Percentiles rank a stretch among this genome's conserved stretches.
phyloP scores from a whole-genome alignment of 2,113 vertebrate genomes.

The Tinamus guttatus region DNA sequence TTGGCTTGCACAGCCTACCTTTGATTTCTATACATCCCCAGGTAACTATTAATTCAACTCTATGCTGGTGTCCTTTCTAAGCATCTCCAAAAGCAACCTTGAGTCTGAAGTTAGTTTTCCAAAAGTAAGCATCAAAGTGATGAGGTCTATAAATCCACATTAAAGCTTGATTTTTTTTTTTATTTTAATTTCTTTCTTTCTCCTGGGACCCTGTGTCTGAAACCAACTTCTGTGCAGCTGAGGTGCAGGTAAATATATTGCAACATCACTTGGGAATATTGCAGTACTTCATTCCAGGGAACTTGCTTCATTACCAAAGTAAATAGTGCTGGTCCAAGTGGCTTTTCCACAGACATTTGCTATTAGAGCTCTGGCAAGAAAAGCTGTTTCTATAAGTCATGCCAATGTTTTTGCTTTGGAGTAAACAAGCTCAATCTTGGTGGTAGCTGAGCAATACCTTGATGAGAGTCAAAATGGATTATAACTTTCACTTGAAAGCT shows the following conservation, averaged over 20 bases:
- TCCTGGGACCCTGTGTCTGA: background rate
- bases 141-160: background rate
- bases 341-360: slow-evolving; percentile 36
- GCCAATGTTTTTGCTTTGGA: slow-evolving; percentile 55
- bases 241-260: slow-evolving; percentile 20
- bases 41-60: background rate
- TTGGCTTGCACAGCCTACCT: background rate
- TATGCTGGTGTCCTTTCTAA: background rate
- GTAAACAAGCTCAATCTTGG: slow-evolving; percentile 49
- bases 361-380: slow-evolving; percentile 25
- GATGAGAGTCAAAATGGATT: background rate
- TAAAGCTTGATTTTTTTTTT: background rate
- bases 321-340: slow-evolving; percentile 14
- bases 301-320: slow-evolving; percentile 40
- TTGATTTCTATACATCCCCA: background rate
- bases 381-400: slow-evolving; percentile 40
- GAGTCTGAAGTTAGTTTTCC: background rate
- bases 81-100: background rate
- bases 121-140: rapidly evolving
- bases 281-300: slow-evolving; percentile 48
- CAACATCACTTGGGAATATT: slow-evolving; percentile 30
- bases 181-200: too few relatives aligned
- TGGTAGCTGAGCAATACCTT: background rate
- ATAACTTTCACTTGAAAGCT: background rate
- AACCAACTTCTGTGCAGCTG: background rate